A percentile compares a stretch with the other conserved stretches of the same genome.
phyloP scores from a whole-genome alignment of 2,113 vertebrate species.

The Tamias sibiricus region DNA sequence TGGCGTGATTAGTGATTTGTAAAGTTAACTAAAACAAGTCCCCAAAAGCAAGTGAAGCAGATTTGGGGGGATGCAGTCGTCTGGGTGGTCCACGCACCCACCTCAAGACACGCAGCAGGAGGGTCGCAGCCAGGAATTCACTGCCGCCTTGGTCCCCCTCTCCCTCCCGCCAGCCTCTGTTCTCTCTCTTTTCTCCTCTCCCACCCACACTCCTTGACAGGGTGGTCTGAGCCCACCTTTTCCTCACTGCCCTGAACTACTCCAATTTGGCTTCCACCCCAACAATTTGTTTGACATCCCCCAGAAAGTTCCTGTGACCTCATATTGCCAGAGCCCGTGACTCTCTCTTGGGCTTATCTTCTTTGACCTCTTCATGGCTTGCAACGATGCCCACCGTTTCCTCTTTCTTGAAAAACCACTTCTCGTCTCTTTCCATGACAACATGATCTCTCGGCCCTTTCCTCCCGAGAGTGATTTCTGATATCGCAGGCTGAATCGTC shows the following conservation, averaged over 20 bases:
- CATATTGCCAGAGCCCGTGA: not conserved
- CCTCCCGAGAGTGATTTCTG: not conserved
- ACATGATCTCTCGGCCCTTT: not conserved
- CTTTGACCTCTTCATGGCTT: not conserved
- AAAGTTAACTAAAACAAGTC: not conserved
- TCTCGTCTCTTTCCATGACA: not conserved
- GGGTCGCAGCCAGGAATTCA: not conserved
- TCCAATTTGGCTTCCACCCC: not conserved
- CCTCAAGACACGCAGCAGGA: not conserved
- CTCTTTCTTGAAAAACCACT: not conserved
- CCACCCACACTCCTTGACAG: not conserved
- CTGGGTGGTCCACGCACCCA: not conserved
- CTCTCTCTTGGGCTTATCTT: not conserved
- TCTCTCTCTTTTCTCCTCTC: not conserved
- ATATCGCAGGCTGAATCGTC: not conserved
- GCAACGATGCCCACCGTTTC: not conserved
- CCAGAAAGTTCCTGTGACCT: constrained; percentile 20
- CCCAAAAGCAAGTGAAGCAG: not conserved
- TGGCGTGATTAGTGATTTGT: not conserved
- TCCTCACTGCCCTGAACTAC: not conserved
- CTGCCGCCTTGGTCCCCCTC: not conserved
- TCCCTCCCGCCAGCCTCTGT: accelerated
- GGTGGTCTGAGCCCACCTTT: not conserved
- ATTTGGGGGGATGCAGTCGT: not conserved
- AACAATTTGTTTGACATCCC: not conserved